A percentile compares a stretch with the other conserved stretches of the same genome.
Conservation (phyloP, 2,888 invertebrate genomes). For the Parnassius orleans region DNA sequence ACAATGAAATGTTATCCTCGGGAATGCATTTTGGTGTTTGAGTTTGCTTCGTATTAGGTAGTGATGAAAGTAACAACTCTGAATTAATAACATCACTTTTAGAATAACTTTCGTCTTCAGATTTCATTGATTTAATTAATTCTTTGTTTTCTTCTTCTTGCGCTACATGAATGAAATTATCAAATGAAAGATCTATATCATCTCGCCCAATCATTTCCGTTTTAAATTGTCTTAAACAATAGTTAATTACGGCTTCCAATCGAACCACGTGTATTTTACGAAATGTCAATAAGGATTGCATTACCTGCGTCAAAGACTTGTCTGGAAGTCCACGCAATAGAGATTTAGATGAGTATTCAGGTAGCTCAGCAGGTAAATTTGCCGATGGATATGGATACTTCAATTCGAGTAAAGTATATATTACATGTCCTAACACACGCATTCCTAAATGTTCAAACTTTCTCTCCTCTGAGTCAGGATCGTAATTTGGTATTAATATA, state of each 20-base stretch:
- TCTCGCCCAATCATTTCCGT: conserved; percentile 73
- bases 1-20: conserved; percentile 77
- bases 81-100: conserved; percentile 49
- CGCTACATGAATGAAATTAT: conserved; percentile 54
- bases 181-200: conserved; percentile 70
- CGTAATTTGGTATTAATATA: conserved; percentile 63
- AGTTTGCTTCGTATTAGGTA: conserved; percentile 71
- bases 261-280: conserved; percentile 66
- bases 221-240: conserved; percentile 78
- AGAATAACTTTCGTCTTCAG: conserved; percentile 48
- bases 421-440: conserved; percentile 73
- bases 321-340: conserved; percentile 70
- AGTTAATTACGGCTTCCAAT: conserved; percentile 78
- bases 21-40: conserved; percentile 83
- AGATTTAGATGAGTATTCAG: conserved; percentile 58
- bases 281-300: conserved; percentile 64
- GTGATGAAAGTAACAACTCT: conserved; percentile 41
- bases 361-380: conserved; percentile 56
- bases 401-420: conserved; percentile 73
- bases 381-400: conserved; percentile 69
- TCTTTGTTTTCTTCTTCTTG: conserved; percentile 58
- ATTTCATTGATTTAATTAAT: conserved; percentile 58
- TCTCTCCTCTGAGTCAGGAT: conserved; percentile 64
- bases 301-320: conserved; percentile 54
- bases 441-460: conserved; percentile 67